These are phyloP conservation scores for Podarcis lilfordi DNA, from an alignment of 2,797 vertebrate genomes.

Conservation along the genomic window DNA sequence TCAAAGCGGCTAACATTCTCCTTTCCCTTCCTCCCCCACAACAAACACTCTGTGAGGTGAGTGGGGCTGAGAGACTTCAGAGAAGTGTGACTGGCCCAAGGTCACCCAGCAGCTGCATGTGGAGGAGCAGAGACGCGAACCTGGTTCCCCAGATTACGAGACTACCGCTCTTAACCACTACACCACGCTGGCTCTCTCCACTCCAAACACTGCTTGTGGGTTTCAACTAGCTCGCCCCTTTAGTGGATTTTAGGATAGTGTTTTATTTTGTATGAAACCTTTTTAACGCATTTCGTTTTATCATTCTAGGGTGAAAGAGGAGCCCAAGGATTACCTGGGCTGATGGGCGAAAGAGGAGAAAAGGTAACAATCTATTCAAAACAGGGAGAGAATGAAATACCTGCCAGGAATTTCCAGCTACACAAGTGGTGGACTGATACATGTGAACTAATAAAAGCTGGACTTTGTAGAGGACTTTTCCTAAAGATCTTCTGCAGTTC, in stretches of 20 bases:
- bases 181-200: no score
- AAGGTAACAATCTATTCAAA: slow-evolving; percentile 77
- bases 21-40: no score
- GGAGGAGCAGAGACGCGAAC: no score
- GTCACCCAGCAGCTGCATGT: no score
- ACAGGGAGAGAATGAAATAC: not conserved
- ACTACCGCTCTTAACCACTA: no score
- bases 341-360: slow-evolving; percentile 85
- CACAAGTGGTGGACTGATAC: not conserved
- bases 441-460: not conserved
- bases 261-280: not conserved
- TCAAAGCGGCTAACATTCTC: no score
- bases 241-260: not conserved
- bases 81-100: no score
- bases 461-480: not conserved
- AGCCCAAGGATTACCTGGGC: slow-evolving; percentile 81
- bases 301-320: slow-evolving; percentile 85
- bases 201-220: not conserved
- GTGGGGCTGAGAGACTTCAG: no score
- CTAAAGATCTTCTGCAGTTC: not conserved
- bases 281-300: not conserved
- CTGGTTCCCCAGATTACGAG: no score
- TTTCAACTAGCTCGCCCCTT: accelerated
- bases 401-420: not conserved
- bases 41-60: no score